Conservation (phyloP, 2,113 vertebrate genomes). For the Notiomystis cincta region DNA sequence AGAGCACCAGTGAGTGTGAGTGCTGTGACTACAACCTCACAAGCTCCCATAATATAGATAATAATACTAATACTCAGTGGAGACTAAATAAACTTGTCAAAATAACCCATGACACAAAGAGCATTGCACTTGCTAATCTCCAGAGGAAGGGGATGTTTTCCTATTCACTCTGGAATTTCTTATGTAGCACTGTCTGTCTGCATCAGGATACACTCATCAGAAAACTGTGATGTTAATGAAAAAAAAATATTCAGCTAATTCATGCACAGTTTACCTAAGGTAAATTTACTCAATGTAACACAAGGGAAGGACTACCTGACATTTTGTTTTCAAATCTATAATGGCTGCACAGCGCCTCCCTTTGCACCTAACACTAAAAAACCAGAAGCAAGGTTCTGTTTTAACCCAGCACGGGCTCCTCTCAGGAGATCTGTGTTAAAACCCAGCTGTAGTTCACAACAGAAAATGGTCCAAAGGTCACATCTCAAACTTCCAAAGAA, state of each 20-base stretch:
- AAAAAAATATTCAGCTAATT: not conserved
- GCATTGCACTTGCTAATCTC: not conserved
- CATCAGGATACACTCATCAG: not conserved
- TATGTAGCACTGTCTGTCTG: not conserved
- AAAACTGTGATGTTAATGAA: not conserved
- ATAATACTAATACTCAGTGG: not conserved
- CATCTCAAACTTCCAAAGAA: not conserved
- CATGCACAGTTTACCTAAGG: not conserved
- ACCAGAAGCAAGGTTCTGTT: not conserved
- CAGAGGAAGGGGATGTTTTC: not conserved
- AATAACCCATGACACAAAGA: not conserved
- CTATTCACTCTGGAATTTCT: not conserved
- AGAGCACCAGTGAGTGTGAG: not conserved
- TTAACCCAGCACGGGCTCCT: not conserved
- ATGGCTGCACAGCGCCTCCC: not conserved
- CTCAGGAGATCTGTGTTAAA: not conserved
- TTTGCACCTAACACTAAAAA: not conserved
- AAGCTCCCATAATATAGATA: not conserved
- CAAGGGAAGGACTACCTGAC: not conserved
- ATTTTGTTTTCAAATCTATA: not conserved
- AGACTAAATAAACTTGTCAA: not conserved
- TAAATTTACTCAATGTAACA: not conserved
- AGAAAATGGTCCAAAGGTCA: not conserved
- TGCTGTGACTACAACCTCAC: not conserved
- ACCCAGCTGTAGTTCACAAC: not conserved